These are phyloP conservation scores for Incurvaria masculella DNA, from an alignment of 2,888 invertebrate genomes.

Conservation along the genomic window DNA sequence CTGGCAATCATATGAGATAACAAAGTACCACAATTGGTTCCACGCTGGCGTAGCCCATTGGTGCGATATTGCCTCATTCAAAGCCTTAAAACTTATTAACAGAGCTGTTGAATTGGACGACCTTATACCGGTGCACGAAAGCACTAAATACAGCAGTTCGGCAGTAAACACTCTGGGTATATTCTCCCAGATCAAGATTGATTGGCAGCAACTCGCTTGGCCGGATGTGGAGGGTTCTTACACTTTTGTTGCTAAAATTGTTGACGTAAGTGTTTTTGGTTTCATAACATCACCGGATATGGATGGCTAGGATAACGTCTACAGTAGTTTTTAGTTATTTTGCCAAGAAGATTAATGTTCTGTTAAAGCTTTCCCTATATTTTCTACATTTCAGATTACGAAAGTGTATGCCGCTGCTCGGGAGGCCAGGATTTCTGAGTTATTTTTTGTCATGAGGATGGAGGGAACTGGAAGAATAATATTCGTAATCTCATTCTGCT, in stretches of 20 bases:
- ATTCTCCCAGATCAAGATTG: conserved; percentile 92
- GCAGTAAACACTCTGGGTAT: conserved; percentile 90
- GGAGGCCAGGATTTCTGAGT: too few relatives aligned
- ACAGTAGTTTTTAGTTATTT: too few relatives aligned
- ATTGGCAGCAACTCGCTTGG: conserved; percentile 96
- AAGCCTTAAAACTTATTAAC: conserved; percentile 82
- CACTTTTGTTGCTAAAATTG: conserved; percentile 89
- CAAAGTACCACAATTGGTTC: conserved; percentile 86
- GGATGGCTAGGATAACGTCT: too few relatives aligned
- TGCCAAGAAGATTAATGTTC: too few relatives aligned
- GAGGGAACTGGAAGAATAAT: too few relatives aligned
- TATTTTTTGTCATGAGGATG: too few relatives aligned
- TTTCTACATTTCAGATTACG: too few relatives aligned
- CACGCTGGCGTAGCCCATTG: conserved; percentile 89
- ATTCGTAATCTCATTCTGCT: too few relatives aligned
- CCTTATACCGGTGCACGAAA: conserved; percentile 73
- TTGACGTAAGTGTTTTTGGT: conserved; percentile 66
- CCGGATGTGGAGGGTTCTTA: conserved; percentile 91
- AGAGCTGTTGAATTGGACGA: conserved; percentile 88
- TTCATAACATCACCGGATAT: background rate
- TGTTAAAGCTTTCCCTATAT: too few relatives aligned
- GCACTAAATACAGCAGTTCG: conserved; percentile 91
- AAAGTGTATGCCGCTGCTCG: too few relatives aligned
- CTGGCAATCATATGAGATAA: conserved; percentile 62
- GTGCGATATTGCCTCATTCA: conserved; percentile 90